phyloP scores from a whole-genome alignment of 2,113 vertebrate species.

The Stomatorhinus ivindoensis region DNA sequence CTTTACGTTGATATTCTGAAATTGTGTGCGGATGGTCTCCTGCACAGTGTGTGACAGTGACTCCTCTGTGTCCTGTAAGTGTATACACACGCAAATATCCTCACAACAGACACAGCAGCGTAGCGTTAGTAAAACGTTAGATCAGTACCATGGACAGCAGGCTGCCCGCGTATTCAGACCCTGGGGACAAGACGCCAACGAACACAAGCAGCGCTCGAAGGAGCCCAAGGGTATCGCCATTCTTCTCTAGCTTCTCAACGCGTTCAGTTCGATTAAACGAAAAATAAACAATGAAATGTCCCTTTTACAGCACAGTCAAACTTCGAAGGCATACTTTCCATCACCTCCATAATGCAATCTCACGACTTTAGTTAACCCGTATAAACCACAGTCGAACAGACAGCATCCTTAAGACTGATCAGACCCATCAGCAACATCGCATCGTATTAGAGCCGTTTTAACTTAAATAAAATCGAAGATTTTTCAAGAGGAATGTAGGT shows the following conservation, averaged over 20 bases:
- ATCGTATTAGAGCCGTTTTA: not conserved
- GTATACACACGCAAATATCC: not conserved
- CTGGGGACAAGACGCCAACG: not conserved
- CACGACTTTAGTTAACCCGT: not conserved
- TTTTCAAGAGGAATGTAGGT: not conserved
- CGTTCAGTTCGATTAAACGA: not conserved
- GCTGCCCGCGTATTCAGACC: not conserved
- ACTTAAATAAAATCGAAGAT: not conserved
- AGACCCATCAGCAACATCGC: not conserved
- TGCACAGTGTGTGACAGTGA: not conserved
- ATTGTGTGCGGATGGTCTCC: not conserved
- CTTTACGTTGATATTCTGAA: not conserved
- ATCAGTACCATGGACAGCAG: slow-evolving; percentile 26
- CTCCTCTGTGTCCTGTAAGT: not conserved
- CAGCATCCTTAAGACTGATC: not conserved
- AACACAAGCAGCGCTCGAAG: not conserved
- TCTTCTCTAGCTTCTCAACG: not conserved
- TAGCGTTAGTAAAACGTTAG: not conserved
- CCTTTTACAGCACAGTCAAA: not conserved
- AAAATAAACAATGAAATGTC: not conserved
- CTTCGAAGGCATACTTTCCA: not conserved
- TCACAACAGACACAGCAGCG: not conserved
- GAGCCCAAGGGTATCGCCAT: not conserved
- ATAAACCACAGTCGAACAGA: not conserved
- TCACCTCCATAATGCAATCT: not conserved